Base-by-base conservation (phyloP, 2,888 invertebrate genomes). In the Noctua janthe region DNA sequence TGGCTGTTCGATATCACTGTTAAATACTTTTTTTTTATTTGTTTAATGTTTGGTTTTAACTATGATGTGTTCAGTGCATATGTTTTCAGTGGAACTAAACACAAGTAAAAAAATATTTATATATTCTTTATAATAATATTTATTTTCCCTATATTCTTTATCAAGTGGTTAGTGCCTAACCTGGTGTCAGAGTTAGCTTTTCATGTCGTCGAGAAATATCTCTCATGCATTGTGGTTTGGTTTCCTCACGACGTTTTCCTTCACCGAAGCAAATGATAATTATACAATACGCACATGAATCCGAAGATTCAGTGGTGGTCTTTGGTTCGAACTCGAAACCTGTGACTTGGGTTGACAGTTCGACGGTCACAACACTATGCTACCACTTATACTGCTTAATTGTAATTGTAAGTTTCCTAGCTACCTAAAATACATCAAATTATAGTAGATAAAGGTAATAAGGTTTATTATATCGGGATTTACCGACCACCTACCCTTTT, bases 1-100 rank as follows among this genome's bases (percentile, higher is more conserved):
- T 73, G 39, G 43, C n/a, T 71, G 67, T 77, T 75, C 71, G 39
- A 43, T 49, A 62, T 77, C n/a, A 56, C 73, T 23, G 15, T 51
- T 47, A 73, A 72, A 66, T 23, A 39, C 3, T 2, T 43, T 23
- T 13, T 64, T 71, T 80, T 74, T 59, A 29, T 56, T 39, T 56
- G 29, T 64, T 56, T 62, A 35, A 17, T 51, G 35, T 17, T 56
- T 74, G 29, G 17, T 67, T 67, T 49, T 47, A 35, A 54, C 10
- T 59, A 49, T 17, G 6, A 49, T 51, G 51, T 69, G 8, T 70
- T 51, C 67, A 39, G 6, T 20, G 39, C 17, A 43, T 54, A 43
- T 54, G 75, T 66, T 66, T 2, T 47, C 11, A 77, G 35, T n/a
- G 23, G 47, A 56, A 54, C 10, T 43, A 29, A 51, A 29, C 49